These are phyloP conservation scores for Hartigia nigra DNA, from an alignment of 2,888 invertebrate genomes.

Conservation along the genomic window DNA sequence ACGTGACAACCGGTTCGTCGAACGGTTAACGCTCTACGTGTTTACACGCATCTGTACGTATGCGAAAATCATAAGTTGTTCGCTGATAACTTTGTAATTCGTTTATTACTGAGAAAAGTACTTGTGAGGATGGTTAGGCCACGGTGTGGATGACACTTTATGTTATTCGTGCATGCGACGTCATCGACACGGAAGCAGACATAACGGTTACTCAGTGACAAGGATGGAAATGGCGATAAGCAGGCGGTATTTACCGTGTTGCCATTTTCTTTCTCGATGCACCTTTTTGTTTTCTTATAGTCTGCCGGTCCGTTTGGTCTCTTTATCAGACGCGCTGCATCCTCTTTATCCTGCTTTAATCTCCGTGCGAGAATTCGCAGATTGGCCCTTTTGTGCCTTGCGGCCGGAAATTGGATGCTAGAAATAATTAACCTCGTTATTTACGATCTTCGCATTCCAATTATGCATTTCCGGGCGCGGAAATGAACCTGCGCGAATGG, in stretches of 20 bases:
- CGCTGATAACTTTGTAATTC: not conserved
- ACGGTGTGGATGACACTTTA: not conserved
- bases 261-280: not conserved
- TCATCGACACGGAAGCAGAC: not conserved
- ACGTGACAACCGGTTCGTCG: not conserved
- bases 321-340: not conserved
- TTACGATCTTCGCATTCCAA: constrained; percentile 57
- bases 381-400: constrained; percentile 34
- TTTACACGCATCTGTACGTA: not conserved
- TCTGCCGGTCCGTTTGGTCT: not conserved
- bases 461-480: constrained; percentile 56
- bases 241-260: not conserved
- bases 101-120: not conserved
- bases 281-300: not conserved
- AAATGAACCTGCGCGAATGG: constrained; percentile 41
- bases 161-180: not conserved
- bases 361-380: not conserved
- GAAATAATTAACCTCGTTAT: constrained; percentile 58
- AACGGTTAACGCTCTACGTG: not conserved
- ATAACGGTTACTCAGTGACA: not conserved
- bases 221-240: not conserved
- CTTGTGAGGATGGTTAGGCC: not conserved
- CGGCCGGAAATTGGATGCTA: constrained; percentile 57
- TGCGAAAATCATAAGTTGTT: not conserved
- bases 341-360: not conserved